A percentile compares a stretch with the other conserved stretches of the same genome.
phyloP scores from a whole-genome alignment of 2,888 invertebrate genomes.

The Phengaris arion region DNA sequence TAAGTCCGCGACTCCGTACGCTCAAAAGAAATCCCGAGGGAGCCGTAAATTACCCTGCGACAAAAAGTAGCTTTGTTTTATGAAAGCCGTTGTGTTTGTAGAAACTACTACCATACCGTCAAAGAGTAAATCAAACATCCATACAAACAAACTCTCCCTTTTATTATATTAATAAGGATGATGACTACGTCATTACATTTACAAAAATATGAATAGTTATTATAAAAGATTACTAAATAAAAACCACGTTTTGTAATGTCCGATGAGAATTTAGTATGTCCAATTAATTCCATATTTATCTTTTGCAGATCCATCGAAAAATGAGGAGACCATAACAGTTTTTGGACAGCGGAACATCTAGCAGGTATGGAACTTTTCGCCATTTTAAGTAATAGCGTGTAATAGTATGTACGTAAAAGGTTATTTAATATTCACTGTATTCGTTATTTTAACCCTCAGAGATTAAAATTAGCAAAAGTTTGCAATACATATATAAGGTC shows the following conservation, averaged over 20 bases:
- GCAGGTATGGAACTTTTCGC: constrained; percentile 6
- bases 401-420: neutral
- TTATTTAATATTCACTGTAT: neutral
- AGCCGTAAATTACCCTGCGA: too few relatives aligned
- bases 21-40: too few relatives aligned
- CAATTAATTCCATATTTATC: neutral
- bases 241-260: too few relatives aligned
- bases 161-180: too few relatives aligned
- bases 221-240: too few relatives aligned
- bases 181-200: too few relatives aligned
- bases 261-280: neutral
- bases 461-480: neutral
- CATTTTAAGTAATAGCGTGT: neutral
- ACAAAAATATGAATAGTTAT: too few relatives aligned
- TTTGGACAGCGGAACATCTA: neutral
- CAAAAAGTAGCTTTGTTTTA: too few relatives aligned
- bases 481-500: neutral
- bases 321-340: constrained; percentile 28
- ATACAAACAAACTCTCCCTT: too few relatives aligned
- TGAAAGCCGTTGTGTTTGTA: too few relatives aligned
- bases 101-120: too few relatives aligned
- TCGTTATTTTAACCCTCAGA: neutral
- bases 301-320: constrained; percentile 25
- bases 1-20: too few relatives aligned
- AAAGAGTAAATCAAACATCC: neutral